A percentile compares a stretch with the other conserved stretches of the same genome.
Evolutionary conservation across 2,113 vertebrate genomes (phyloP).

Genomic region (Stegostoma tigrinum): DNA sequence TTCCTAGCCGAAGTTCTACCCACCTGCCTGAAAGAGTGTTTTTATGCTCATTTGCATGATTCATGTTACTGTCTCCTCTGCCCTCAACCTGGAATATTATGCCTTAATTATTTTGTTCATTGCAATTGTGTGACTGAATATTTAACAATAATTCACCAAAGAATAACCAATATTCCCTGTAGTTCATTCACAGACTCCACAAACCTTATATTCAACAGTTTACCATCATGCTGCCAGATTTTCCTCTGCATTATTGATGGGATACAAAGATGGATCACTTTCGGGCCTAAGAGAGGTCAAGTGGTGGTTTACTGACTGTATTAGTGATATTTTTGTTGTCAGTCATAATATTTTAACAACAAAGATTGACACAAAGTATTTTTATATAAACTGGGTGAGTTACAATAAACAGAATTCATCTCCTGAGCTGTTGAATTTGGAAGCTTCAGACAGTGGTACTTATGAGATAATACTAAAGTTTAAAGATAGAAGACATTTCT

Average conservation of each 20-base stretch:
- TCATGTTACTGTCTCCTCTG: too few species aligned
- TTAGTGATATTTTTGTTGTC: rapidly evolving
- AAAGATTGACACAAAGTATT: background rate
- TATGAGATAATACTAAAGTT: background rate
- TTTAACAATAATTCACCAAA: background rate
- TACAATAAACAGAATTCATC: background rate
- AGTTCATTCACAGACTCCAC: background rate
- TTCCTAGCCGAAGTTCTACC: too few species aligned
- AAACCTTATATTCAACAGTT: too few species aligned
- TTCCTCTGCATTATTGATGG: background rate
- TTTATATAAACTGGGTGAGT: background rate
- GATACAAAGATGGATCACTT: background rate
- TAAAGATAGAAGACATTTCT: background rate
- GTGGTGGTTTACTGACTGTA: background rate
- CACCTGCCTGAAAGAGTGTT: too few species aligned
- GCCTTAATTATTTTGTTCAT: background rate
- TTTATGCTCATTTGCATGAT: too few species aligned
- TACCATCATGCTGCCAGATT: background rate
- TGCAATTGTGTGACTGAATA: background rate
- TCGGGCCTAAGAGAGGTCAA: rapidly evolving
- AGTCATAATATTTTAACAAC: background rate
- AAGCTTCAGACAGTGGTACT: background rate
- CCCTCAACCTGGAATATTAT: background rate
- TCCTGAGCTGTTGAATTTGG: background rate
- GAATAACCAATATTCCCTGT: background rate